A percentile compares a stretch with the other conserved stretches of the same genome.
Conservation (phyloP, 2,797 vertebrate genomes). For the Sebastes hopkinsi region DNA sequence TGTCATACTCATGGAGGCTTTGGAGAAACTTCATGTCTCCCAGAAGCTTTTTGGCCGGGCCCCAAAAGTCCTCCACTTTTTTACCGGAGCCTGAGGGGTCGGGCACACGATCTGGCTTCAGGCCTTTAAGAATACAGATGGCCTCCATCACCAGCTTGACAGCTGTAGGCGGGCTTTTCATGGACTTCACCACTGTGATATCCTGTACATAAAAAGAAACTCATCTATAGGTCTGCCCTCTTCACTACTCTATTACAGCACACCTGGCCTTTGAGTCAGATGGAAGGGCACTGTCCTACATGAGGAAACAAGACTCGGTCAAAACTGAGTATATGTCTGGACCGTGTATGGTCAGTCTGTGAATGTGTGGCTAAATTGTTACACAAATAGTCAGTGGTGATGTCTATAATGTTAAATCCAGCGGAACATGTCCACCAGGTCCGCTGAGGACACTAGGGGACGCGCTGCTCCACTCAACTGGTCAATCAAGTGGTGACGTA, state of each 20-base stretch:
- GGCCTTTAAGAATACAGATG: constrained; percentile 93
- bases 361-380: too few species aligned
- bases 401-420: too few species aligned
- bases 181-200: constrained; percentile 92
- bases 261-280: neutral
- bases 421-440: too few species aligned
- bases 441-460: too few species aligned
- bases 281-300: neutral
- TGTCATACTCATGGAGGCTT: constrained; percentile 92
- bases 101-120: constrained; percentile 90
- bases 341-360: too few species aligned
- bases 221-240: neutral
- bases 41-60: constrained; percentile 90
- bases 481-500: too few species aligned
- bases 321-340: too few species aligned
- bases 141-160: constrained; percentile 95
- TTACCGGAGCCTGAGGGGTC: constrained; percentile 89
- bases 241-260: neutral
- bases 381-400: too few species aligned
- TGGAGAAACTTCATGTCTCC: constrained; percentile 92
- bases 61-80: constrained; percentile 94
- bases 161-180: constrained; percentile 92
- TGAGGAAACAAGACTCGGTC: neutral
- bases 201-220: constrained; percentile 79
- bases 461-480: too few species aligned